These are phyloP conservation scores for Ditylenchus dipsaci DNA, from an alignment of 1,140 invertebrate genomes.

Conservation along the genomic window DNA sequence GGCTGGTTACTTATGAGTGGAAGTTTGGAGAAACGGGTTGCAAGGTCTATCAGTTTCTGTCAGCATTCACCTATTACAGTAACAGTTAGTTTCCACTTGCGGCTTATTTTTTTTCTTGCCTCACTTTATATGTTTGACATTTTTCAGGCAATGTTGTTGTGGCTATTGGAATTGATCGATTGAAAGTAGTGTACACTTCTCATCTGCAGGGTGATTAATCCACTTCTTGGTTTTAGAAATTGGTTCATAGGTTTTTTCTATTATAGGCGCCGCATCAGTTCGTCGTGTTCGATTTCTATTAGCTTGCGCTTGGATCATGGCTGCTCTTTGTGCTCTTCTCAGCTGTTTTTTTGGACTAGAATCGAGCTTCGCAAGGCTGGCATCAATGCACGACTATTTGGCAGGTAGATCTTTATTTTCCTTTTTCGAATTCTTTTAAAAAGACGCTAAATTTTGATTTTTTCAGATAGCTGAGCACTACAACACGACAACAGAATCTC, in stretches of 20 bases:
- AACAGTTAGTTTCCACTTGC: constrained; percentile 27
- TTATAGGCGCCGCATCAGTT: constrained; percentile 29
- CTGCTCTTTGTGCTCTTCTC: constrained; percentile 44
- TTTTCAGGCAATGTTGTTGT: constrained; percentile 43
- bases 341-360: constrained; percentile 47
- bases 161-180: constrained; percentile 46
- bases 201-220: constrained; percentile 40
- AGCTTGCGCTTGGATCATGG: constrained; percentile 39
- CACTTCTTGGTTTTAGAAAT: not conserved
- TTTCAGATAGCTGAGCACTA: constrained; percentile 20
- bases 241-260: constrained; percentile 9
- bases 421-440: constrained; percentile 1
- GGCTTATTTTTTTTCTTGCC: too few relatives aligned
- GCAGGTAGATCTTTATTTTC: constrained; percentile 25
- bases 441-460: not conserved
- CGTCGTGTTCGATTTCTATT: constrained; percentile 42
- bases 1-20: constrained; percentile 48
- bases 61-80: constrained; percentile 51
- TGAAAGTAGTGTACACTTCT: constrained; percentile 48
- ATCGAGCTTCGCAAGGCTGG: constrained; percentile 35
- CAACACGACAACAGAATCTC: constrained; percentile 9
- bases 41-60: constrained; percentile 50
- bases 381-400: constrained; percentile 51
- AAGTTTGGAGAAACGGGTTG: constrained; percentile 44
- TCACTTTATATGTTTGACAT: too few relatives aligned